Evolutionary conservation across 23 tunicate genomes (phyloP).

Genomic region (Styela clava): DNA sequence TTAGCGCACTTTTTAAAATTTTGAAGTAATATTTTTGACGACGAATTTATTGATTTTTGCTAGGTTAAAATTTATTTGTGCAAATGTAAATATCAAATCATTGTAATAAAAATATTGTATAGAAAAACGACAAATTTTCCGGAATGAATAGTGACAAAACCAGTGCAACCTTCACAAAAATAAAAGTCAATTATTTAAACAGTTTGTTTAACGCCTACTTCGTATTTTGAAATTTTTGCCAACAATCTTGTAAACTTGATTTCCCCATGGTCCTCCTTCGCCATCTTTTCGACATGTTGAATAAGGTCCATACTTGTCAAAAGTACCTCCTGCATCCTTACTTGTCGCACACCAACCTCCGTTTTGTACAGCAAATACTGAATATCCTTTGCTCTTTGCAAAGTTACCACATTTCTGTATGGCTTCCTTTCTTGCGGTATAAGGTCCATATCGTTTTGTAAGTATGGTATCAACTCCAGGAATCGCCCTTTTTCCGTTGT

Average conservation of each 20-base stretch:
- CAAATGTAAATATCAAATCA: too few relatives aligned
- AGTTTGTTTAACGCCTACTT: too few relatives aligned
- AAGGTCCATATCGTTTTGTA: conserved; percentile 2
- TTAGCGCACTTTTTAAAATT: too few relatives aligned
- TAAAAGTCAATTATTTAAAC: too few relatives aligned
- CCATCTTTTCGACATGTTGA: neutral
- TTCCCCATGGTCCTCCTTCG: neutral
- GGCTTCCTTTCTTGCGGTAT: conserved; percentile 15
- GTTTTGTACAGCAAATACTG: neutral
- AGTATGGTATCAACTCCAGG: neutral
- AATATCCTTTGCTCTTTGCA: conserved; percentile 3
- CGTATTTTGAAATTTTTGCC: neutral
- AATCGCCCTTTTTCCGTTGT: conserved; percentile 17
- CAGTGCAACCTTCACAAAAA: too few relatives aligned
- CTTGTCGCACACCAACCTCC: conserved; percentile 13
- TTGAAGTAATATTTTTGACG: too few relatives aligned
- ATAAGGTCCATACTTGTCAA: conserved; percentile 11
- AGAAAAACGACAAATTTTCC: too few relatives aligned
- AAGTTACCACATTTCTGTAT: conserved; percentile 12
- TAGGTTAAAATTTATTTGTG: too few relatives aligned
- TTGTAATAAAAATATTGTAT: neutral
- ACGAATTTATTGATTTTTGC: too few relatives aligned
- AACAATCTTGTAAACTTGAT: neutral
- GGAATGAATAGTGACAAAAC: too few relatives aligned
- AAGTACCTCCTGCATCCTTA: neutral